Conservation (phyloP, 2,888 invertebrate species). For the Cartodere bifasciata region DNA sequence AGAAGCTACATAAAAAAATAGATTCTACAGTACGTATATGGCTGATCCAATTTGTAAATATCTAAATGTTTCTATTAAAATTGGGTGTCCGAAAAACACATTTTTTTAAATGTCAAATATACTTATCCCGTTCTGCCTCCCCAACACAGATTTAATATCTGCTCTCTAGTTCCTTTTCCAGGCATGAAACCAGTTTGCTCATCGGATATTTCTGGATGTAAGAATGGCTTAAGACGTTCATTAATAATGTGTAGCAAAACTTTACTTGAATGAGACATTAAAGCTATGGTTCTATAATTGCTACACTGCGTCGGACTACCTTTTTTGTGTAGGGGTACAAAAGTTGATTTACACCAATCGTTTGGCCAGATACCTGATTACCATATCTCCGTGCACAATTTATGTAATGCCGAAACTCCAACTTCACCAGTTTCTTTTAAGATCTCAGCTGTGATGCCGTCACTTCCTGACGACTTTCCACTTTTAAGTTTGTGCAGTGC, state of each 20-base stretch:
- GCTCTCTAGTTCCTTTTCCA: conserved; percentile 7
- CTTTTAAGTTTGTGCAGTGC: conserved; percentile 4
- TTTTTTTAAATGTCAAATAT: too few relatives aligned
- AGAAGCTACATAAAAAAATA: too few relatives aligned
- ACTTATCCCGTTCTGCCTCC: too few relatives aligned
- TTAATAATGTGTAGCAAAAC: conserved; percentile 6
- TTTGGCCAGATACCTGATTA: conserved; percentile 5
- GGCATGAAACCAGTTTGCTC: conserved; percentile 9
- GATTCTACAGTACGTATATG: too few relatives aligned
- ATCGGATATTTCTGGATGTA: conserved; percentile 6
- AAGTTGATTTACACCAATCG: conserved; percentile 7
- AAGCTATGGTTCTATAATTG: conserved; percentile 7
- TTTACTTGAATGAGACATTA: conserved; percentile 6
- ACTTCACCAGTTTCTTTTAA: conserved; percentile 3
- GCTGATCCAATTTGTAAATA: too few relatives aligned
- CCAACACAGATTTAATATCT: conserved; percentile 10
- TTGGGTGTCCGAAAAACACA: too few relatives aligned
- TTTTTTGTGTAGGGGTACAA: conserved; percentile 6
- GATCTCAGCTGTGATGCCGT: conserved; percentile 6
- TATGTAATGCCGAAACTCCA: conserved; percentile 6
- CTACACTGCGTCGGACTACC: conserved; percentile 4
- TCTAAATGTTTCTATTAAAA: too few relatives aligned
- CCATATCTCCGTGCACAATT: conserved; percentile 4
- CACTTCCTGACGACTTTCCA: too few relatives aligned
- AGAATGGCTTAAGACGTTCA: conserved; percentile 6